Conservation (phyloP, 2,888 invertebrate genomes). For the Chironomus riparius region DNA sequence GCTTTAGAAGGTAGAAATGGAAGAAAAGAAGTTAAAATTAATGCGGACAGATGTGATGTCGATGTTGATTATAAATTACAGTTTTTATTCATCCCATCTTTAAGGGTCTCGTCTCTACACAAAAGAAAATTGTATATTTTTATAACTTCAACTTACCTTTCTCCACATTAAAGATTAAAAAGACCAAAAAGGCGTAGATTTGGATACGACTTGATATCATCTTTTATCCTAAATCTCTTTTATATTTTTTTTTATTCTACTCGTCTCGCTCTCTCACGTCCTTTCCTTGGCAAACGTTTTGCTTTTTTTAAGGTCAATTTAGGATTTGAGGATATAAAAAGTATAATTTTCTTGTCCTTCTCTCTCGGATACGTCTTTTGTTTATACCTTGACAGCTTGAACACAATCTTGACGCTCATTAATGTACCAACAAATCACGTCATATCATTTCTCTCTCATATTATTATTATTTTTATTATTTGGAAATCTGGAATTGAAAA, state of each 20-base stretch:
- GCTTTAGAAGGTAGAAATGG: slow-evolving; percentile 38
- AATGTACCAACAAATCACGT: neutral
- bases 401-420: neutral
- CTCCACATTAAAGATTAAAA: neutral
- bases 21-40: neutral
- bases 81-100: neutral
- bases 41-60: neutral
- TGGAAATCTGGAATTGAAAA: neutral
- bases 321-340: neutral
- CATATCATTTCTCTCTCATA: neutral
- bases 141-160: neutral
- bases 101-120: too few relatives aligned
- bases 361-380: neutral
- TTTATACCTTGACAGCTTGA: neutral
- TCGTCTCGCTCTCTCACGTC: neutral
- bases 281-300: neutral
- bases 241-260: neutral
- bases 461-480: too few relatives aligned
- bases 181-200: neutral
- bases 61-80: too few relatives aligned
- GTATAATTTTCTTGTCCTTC: neutral
- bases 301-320: too few relatives aligned
- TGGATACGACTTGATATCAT: neutral
- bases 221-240: neutral
- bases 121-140: too few relatives aligned